phyloP scores from a whole-genome alignment of 2,888 invertebrate genomes.

The Parascotia fuliginaria region DNA sequence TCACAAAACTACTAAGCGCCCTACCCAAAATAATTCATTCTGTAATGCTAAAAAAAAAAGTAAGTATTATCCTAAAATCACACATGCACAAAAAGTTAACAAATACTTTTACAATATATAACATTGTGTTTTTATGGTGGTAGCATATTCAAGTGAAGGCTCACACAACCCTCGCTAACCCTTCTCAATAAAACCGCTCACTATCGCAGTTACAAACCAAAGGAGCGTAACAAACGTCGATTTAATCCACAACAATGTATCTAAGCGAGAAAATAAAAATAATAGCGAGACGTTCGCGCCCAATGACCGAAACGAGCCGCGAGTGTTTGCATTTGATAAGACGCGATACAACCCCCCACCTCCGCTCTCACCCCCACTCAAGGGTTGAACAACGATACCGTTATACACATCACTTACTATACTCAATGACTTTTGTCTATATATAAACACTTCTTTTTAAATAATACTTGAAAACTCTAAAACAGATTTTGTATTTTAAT shows the following conservation, averaged over 20 bases:
- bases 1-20: no score
- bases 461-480: background rate
- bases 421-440: slow-evolving; percentile 34
- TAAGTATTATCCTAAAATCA: no score
- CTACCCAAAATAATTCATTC: no score
- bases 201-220: slow-evolving; percentile 47
- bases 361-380: slow-evolving; percentile 30
- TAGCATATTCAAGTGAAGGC: slow-evolving; percentile 29
- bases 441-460: slow-evolving; percentile 19
- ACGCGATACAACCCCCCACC: slow-evolving; percentile 44
- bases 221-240: slow-evolving; percentile 54
- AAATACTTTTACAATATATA: no score
- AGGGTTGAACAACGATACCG: slow-evolving; percentile 50
- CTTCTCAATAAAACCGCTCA: slow-evolving; percentile 46
- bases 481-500: no score
- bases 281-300: slow-evolving; percentile 66
- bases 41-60: no score
- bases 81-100: no score
- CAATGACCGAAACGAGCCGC: slow-evolving; percentile 77
- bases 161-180: slow-evolving; percentile 29
- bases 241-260: slow-evolving; percentile 59
- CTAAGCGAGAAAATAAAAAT: slow-evolving; percentile 73
- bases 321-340: slow-evolving; percentile 84
- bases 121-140: slow-evolving; percentile 11
- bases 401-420: slow-evolving; percentile 38